A percentile compares a stretch with the other conserved stretches of the same genome.
phyloP scores from a whole-genome alignment of 2,888 invertebrate genomes.

The Melanophora roralis region DNA sequence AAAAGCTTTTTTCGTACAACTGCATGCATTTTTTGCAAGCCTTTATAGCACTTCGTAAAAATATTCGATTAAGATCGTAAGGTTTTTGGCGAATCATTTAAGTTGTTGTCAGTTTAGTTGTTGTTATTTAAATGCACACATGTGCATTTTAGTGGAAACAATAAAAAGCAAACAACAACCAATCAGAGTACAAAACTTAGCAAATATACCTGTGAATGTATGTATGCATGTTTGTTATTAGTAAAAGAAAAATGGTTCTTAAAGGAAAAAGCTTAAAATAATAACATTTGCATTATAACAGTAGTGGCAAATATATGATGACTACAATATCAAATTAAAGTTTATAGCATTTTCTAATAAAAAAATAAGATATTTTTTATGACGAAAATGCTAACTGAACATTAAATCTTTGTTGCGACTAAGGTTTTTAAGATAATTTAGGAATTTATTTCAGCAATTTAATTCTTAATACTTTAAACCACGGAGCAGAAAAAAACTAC shows the following conservation, averaged over 20 bases:
- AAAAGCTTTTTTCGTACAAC: constrained; percentile 3
- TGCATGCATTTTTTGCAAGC: constrained; percentile 12
- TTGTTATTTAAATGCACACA: constrained; percentile 19
- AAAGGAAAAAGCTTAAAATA: background rate
- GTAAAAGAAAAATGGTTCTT: too few relatives aligned
- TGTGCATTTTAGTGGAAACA: constrained; percentile 28
- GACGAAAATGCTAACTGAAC: background rate
- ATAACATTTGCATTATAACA: background rate
- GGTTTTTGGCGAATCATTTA: constrained; percentile 10
- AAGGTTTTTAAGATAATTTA: too few relatives aligned
- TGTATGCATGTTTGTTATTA: too few relatives aligned
- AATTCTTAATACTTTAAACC: too few relatives aligned
- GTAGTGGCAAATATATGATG: background rate
- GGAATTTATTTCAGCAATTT: too few relatives aligned
- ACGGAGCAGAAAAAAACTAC: too few relatives aligned
- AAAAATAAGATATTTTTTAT: background rate
- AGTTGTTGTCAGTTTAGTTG: background rate
- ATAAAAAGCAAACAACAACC: constrained; percentile 4
- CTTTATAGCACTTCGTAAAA: constrained; percentile 10
- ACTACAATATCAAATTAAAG: background rate
- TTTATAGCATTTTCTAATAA: background rate
- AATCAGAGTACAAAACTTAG: constrained; percentile 27
- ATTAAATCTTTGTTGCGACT: background rate
- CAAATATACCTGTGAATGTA: too few relatives aligned
- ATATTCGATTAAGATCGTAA: constrained; percentile 20